Evolutionary conservation across 2,113 vertebrate genomes (phyloP), one percentile per base, ranked within the genome.

Genomic region (Fregata magnificens): DNA sequence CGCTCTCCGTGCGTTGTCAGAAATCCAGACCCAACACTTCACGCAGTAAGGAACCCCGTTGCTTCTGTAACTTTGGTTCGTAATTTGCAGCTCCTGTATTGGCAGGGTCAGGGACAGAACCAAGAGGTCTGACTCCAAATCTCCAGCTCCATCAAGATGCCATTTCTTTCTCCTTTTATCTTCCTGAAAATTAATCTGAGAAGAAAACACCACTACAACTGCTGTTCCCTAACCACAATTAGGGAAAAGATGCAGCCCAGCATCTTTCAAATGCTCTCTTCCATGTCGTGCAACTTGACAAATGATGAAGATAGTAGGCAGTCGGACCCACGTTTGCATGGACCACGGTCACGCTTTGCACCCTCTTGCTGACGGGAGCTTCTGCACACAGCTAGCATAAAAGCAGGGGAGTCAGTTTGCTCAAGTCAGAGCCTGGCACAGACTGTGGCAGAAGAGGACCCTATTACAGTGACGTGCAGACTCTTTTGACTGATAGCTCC

Each of bases 351-450:
- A 24, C 0, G 0, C 28, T 32, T 73, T 10, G 21, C 22, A 67
- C 31, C n/a, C 47, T 67, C 1, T 0, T 0, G 3, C 40, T 65
- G 44, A 40, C 0, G 3, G 38, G 29, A 79, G 12, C 26, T 50
- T 47, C 38, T 73, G 78, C 50, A 28, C 70, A 38, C 9, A 15
- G 61, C 32, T 38, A 26, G 9, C 36, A 52, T 3, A 44, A 65
- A 45, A 79, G 24, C 36, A 52, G 7, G 25, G 21, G 21, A 59
- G 28, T 10, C 16, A 4, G 25, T 10, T 65, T 55, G 38, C 53
- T 63, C 53, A 86, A 17, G 47, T 18, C 66, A 52, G 42, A 76
- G 45, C n/a, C 45, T 49, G n/a, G 21, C 61, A 34, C 31, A 79
- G 63, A 45, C 11, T 1, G 1, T 2, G 18, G 32, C 71, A 83